phyloP scores from a whole-genome alignment of 2,888 invertebrate species.

The Apamea monoglypha region DNA sequence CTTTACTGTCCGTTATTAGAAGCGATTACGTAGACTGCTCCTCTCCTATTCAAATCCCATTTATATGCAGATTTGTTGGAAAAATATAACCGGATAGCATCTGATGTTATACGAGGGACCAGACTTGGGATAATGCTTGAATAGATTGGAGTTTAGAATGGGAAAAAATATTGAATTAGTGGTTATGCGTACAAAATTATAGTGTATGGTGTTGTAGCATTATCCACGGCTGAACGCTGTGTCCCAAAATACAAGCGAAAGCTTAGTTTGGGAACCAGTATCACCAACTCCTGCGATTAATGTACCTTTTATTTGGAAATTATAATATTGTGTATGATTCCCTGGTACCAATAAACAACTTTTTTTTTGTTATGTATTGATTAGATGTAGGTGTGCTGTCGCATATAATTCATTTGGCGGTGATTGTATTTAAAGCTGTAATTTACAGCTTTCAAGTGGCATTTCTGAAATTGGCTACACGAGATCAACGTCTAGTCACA shows the following conservation, averaged over 20 bases:
- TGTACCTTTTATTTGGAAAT: too few species aligned
- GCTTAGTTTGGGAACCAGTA: too few species aligned
- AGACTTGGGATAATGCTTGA: constrained; percentile 8
- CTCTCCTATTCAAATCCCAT: constrained; percentile 29
- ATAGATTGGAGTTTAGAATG: neutral
- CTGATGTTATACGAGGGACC: constrained; percentile 19
- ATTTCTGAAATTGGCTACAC: neutral
- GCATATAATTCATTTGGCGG: neutral
- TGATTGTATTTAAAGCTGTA: neutral
- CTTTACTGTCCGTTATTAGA: constrained; percentile 26
- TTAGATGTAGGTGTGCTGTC: neutral
- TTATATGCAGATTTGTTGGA: constrained; percentile 56
- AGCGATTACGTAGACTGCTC: constrained; percentile 46
- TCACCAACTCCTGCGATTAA: too few species aligned
- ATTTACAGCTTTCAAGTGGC: neutral
- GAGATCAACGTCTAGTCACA: neutral
- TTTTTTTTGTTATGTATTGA: neutral
- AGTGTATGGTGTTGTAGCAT: too few species aligned
- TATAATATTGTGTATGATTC: too few species aligned
- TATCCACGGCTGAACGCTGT: too few species aligned
- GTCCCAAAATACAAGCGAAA: too few species aligned
- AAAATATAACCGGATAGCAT: constrained; percentile 36
- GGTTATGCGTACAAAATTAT: constrained; percentile 5
- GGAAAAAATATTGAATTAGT: constrained; percentile 7
- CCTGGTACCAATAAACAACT: too few species aligned